These are phyloP conservation scores for Herpailurus yagouaroundi DNA, from an alignment of 2,113 vertebrate genomes.

Conservation along the genomic window DNA sequence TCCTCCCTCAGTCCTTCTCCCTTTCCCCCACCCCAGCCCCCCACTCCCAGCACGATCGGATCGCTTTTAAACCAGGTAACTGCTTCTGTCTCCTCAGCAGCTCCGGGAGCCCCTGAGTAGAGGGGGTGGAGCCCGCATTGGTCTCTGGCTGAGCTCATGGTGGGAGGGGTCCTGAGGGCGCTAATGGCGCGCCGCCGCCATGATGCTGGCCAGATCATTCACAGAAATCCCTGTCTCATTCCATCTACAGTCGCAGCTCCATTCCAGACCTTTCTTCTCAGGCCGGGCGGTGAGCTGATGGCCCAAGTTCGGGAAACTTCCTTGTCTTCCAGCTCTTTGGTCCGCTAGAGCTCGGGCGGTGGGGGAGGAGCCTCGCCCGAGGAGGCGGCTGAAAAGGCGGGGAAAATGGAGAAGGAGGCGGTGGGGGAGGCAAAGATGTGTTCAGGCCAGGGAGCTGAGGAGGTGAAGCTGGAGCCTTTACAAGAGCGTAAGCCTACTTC, in stretches of 20 bases:
- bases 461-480: conserved; percentile 40
- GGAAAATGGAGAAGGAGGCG: conserved; percentile 26
- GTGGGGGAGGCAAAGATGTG: background rate
- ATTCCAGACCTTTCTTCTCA: conserved; percentile 22
- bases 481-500: background rate
- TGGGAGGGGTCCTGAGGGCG: conserved; percentile 37
- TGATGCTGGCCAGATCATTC: background rate
- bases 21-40: background rate
- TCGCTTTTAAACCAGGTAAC: conserved; percentile 51
- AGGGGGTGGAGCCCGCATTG: conserved; percentile 8
- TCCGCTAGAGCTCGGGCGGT: background rate
- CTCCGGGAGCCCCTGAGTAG: background rate
- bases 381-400: background rate
- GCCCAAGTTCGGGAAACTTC: conserved; percentile 61
- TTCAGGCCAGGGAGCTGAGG: background rate
- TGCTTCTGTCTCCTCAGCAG: background rate
- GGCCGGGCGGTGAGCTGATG: conserved; percentile 25
- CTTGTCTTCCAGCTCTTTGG: background rate
- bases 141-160: background rate
- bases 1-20: background rate
- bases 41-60: background rate
- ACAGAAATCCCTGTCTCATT: conserved; percentile 19
- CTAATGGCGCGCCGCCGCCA: background rate
- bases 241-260: conserved; percentile 29
- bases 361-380: conserved; percentile 29